A percentile compares a stretch with the other conserved stretches of the same genome.
Conservation (phyloP, 2,797 vertebrate genomes). For the Sebastes iracundus region DNA sequence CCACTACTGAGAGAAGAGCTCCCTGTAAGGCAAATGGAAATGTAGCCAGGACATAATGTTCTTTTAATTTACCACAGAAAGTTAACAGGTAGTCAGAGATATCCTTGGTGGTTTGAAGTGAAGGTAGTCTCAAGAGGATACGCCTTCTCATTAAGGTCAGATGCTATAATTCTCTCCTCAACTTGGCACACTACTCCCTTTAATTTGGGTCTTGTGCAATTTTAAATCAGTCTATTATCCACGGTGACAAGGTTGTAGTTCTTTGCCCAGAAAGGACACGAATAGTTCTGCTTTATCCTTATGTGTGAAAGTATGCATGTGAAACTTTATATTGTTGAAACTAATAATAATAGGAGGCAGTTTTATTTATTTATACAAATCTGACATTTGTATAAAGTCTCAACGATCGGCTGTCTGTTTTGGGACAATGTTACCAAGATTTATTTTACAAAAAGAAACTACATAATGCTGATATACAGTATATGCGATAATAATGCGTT, state of each 20-base stretch:
- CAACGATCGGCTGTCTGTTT: too few species aligned
- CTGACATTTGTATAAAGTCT: too few species aligned
- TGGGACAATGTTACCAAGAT: too few species aligned
- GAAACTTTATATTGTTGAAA: neutral
- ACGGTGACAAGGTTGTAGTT: constrained; percentile 6
- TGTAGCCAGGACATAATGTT: constrained; percentile 35
- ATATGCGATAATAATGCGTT: too few species aligned
- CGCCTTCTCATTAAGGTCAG: constrained; percentile 58
- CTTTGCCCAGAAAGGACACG: neutral
- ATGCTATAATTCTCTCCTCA: constrained; percentile 47
- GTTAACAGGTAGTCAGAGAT: constrained; percentile 50
- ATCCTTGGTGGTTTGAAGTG: constrained; percentile 42
- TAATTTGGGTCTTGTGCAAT: constrained; percentile 30
- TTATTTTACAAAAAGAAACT: too few species aligned
- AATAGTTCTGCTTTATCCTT: neutral
- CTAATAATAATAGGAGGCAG: too few species aligned
- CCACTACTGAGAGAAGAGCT: constrained; percentile 38
- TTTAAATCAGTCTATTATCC: constrained; percentile 24
- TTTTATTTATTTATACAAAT: neutral
- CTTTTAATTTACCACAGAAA: constrained; percentile 55
- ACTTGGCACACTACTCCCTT: constrained; percentile 28
- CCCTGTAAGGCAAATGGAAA: constrained; percentile 48
- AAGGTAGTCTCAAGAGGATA: constrained; percentile 44
- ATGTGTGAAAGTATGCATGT: neutral
- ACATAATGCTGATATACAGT: too few species aligned